phyloP scores from a whole-genome alignment of 2,888 invertebrate species.

The Euspilapteryx auroguttella region DNA sequence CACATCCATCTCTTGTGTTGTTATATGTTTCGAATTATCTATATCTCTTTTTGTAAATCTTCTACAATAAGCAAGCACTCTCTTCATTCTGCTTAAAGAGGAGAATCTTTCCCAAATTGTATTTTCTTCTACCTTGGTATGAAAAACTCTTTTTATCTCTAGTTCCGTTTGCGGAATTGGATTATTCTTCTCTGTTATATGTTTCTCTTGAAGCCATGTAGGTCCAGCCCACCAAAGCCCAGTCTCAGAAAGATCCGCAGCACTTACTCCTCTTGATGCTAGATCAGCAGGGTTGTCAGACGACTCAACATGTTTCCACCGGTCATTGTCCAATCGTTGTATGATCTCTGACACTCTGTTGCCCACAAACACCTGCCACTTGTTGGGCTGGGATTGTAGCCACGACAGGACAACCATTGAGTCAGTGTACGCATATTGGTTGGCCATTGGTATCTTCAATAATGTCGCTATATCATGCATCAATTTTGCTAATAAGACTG shows the following conservation, averaged over 20 bases:
- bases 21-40: not conserved
- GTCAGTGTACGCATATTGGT: constrained; percentile 8
- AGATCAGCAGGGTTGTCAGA: constrained; percentile 9
- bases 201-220: constrained; percentile 1
- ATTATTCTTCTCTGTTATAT: not conserved
- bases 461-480: not conserved
- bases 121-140: not conserved
- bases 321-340: constrained; percentile 1
- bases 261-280: constrained; percentile 8
- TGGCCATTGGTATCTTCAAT: constrained; percentile 4
- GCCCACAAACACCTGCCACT: constrained; percentile 10
- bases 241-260: not conserved
- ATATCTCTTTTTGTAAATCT: not conserved
- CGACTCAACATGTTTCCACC: constrained; percentile 7
- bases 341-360: constrained; percentile 10
- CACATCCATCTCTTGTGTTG: constrained; percentile 1
- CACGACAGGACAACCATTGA: constrained; percentile 10
- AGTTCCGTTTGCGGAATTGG: not conserved
- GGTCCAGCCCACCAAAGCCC: constrained; percentile 4
- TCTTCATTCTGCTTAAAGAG: constrained; percentile 1
- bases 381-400: constrained; percentile 8
- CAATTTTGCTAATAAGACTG: constrained; percentile 1
- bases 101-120: constrained; percentile 4
- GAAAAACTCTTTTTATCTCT: not conserved
- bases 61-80: constrained; percentile 4